Conservation (phyloP, 2,888 invertebrate species). For the Aleiodes testaceus region DNA sequence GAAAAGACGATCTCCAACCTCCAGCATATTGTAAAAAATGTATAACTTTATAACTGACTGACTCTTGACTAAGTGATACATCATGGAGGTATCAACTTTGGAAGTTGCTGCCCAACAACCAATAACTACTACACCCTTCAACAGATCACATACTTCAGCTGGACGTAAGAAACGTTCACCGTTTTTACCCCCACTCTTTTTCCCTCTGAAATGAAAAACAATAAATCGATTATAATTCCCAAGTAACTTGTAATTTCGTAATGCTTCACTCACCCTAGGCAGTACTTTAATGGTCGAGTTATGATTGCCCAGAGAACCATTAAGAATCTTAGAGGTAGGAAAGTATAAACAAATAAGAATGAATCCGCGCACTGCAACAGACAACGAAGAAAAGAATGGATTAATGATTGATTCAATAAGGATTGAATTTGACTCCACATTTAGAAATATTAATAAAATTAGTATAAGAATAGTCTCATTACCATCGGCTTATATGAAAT, state of each 20-base stretch:
- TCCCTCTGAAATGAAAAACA: conserved; percentile 54
- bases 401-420: not conserved
- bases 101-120: conserved; percentile 88
- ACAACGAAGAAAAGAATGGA: conserved; percentile 33
- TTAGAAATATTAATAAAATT: too few relatives aligned
- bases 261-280: conserved; percentile 78
- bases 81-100: conserved; percentile 96
- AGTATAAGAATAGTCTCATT: too few relatives aligned
- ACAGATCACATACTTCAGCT: conserved; percentile 95
- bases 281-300: conserved; percentile 82
- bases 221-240: conserved; percentile 13
- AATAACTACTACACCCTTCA: conserved; percentile 93
- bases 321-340: conserved; percentile 93
- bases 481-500: too few relatives aligned
- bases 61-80: conserved; percentile 97
- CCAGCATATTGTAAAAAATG: conserved; percentile 99
- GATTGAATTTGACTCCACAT: too few relatives aligned
- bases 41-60: conserved; percentile 99
- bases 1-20: conserved; percentile 96
- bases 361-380: conserved; percentile 90
- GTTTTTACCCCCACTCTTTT: conserved; percentile 59
- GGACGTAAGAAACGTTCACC: conserved; percentile 82
- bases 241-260: not conserved
- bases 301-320: conserved; percentile 89
- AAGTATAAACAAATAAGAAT: conserved; percentile 97